Evolutionary conservation across 2,113 vertebrate species (phyloP).

Genomic region (Percopsis transmontana): DNA sequence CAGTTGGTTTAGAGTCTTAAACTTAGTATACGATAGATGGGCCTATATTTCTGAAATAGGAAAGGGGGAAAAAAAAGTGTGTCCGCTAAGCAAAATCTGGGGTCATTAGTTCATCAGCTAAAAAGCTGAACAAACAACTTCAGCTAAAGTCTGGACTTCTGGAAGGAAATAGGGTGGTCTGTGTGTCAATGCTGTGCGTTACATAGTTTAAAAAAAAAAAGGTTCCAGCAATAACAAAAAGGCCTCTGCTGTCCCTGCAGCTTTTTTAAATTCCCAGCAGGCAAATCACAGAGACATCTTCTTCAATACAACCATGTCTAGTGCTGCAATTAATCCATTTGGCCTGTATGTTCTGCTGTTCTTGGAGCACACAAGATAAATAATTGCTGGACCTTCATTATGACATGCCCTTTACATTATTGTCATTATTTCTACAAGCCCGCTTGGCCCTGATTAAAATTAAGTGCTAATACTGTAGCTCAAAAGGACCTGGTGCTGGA

Average conservation of each 20-base stretch:
- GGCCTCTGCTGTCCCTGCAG: neutral
- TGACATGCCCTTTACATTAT: too few species aligned
- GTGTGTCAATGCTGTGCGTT: slow-evolving; percentile 7
- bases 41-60: slow-evolving; percentile 9
- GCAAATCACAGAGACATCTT: neutral
- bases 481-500: too few species aligned
- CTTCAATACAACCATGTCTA: too few species aligned
- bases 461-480: too few species aligned
- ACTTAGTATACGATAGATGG: neutral
- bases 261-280: neutral
- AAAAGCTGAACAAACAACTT: slow-evolving; percentile 58
- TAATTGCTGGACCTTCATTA: too few species aligned
- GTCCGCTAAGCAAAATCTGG: slow-evolving; percentile 60
- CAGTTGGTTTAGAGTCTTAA: neutral
- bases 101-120: slow-evolving; percentile 43
- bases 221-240: slow-evolving; percentile 1
- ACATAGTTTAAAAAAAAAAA: neutral
- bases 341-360: too few species aligned
- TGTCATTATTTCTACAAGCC: too few species aligned
- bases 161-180: slow-evolving; percentile 47
- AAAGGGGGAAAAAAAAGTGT: slow-evolving; percentile 46
- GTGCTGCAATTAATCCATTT: too few species aligned
- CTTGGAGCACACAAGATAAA: too few species aligned
- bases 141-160: slow-evolving; percentile 62
- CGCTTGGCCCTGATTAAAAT: too few species aligned